Conservation (phyloP, 2,888 invertebrate genomes). For the Heteromurus nitidus region DNA sequence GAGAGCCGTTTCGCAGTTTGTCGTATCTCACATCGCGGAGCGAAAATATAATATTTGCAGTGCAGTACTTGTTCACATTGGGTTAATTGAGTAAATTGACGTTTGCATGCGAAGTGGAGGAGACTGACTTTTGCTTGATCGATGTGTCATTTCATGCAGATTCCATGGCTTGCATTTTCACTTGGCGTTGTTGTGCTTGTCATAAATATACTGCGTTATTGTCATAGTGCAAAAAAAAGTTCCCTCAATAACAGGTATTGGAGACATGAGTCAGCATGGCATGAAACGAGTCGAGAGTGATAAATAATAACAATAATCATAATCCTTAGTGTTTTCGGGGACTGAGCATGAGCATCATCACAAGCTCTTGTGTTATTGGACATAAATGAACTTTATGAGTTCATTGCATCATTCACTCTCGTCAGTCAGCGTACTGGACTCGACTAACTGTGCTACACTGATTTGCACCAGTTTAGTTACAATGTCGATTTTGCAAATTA, state of each 20-base stretch:
- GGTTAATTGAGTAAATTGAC: constrained; percentile 41
- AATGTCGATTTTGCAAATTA: no score
- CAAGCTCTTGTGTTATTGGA: neutral
- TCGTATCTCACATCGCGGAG: no score
- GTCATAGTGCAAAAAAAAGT: neutral
- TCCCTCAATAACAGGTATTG: neutral
- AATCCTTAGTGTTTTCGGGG: neutral
- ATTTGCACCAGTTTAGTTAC: no score
- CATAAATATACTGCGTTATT: neutral
- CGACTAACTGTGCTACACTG: constrained; percentile 35
- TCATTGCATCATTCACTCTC: constrained; percentile 58
- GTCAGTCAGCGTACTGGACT: constrained; percentile 35
- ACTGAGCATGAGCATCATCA: neutral
- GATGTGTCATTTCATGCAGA: neutral
- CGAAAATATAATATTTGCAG: no score
- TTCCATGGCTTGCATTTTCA: neutral
- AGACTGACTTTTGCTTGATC: neutral
- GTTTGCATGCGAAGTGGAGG: constrained; percentile 38
- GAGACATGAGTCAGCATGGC: neutral
- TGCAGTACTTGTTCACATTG: no score
- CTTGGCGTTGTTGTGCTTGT: neutral
- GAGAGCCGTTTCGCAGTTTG: no score
- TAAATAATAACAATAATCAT: neutral
- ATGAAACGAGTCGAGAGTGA: neutral
- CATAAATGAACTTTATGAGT: constrained; percentile 57